Base-by-base conservation (phyloP, 2,113 vertebrate genomes). In the Paratilapia polleni region DNA sequence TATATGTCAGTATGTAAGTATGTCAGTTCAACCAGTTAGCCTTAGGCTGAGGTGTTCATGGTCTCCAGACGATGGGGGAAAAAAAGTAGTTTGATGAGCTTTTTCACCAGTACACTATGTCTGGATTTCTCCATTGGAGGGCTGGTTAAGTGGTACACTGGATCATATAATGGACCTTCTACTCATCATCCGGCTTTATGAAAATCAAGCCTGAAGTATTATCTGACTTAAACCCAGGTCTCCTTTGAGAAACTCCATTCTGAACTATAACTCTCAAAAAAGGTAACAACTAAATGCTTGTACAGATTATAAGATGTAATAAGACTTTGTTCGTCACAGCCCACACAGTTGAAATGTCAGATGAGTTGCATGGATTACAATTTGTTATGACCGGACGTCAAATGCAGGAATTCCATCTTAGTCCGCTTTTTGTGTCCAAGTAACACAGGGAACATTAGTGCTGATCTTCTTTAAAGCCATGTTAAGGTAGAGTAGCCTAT, bases 401-500 rank as follows among this genome's bases (percentile, higher is more conserved):
- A 10, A 70, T 15, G 26, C 10, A n/a, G 9, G 31, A 63, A n/a
- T 63, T 73, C 68, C 68, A 73, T 11, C 26, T 73, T 31, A 8
- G 26, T 49, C 28, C 9, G 28, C 15, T 52, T 52, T 68, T 14
- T 73, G 47, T n/a, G 26, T 0, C 68, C 47, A 0, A 31, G 47
- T 73, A 73, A 6, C 20, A 54, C 1, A 13, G 47, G 68, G 26
- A 73, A n/a, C 47, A 34, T 49, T 31, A 54, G 31, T 31, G 68
- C 47, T 34, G 26, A 0, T 70, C 22, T 41, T 66, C 63, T 66
- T 8, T 31, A 13, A 8, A 70, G 52, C 24, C 28, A 4, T 28
- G 41, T 15, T 49, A 19, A 28, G 15, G 66, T 70, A 24, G 66
- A 52, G 28, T 31, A 4, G 28, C 28, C 43, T 1, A 19, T 47